These are phyloP conservation scores for Columba janthina DNA, from an alignment of 2,113 vertebrate species.

Conservation along the genomic window DNA sequence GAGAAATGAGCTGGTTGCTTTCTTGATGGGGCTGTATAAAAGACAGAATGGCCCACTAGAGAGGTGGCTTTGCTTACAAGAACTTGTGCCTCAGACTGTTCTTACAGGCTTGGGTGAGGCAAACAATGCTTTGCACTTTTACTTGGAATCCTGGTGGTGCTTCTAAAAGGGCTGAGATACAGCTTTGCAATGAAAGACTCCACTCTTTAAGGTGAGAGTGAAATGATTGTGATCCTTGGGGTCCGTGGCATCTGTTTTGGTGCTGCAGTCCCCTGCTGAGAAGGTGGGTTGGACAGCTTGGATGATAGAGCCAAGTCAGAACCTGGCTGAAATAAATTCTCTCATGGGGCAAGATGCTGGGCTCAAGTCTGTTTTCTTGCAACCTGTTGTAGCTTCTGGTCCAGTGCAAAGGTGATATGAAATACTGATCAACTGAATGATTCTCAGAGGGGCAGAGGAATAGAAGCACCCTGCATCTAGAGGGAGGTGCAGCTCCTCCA, in stretches of 20 bases:
- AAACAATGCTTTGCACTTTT: rapidly evolving
- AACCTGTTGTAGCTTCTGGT: not conserved
- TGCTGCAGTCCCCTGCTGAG: not conserved
- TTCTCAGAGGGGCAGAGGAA: not conserved
- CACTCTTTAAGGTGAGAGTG: not conserved
- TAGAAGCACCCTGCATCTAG: not conserved
- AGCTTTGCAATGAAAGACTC: not conserved
- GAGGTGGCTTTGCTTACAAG: rapidly evolving
- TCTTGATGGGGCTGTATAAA: not conserved
- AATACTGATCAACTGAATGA: not conserved
- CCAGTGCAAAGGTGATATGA: not conserved
- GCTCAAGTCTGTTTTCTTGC: not conserved
- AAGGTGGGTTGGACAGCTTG: not conserved
- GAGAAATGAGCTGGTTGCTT: not conserved
- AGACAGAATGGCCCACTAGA: rapidly evolving
- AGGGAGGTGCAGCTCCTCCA: too few species aligned
- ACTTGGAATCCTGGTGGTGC: not conserved
- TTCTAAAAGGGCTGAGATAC: not conserved
- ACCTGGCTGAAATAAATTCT: not conserved
- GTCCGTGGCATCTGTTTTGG: not conserved
- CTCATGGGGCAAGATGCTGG: not conserved
- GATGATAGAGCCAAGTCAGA: not conserved
- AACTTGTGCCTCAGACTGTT: rapidly evolving
- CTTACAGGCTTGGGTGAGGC: not conserved
- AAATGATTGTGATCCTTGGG: not conserved